These are phyloP conservation scores for Heliconius ethilla DNA, from an alignment of 2,888 invertebrate species.

Conservation along the genomic window DNA sequence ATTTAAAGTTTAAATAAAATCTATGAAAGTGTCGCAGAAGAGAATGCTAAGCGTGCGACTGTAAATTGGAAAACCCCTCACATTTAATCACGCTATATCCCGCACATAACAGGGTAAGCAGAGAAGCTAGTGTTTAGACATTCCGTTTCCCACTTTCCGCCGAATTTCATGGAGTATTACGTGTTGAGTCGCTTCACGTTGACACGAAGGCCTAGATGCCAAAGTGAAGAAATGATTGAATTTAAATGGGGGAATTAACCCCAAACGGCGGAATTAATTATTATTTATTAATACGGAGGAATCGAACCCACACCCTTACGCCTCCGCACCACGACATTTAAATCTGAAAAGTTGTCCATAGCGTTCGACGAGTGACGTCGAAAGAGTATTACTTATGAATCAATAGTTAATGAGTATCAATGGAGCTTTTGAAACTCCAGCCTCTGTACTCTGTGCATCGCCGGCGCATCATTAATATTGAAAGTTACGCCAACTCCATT, in stretches of 20 bases:
- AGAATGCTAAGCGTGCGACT: slow-evolving; percentile 46
- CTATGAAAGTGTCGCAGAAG: slow-evolving; percentile 34
- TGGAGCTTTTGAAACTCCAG: slow-evolving; percentile 75
- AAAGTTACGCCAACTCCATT: slow-evolving; percentile 74
- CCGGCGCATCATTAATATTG: slow-evolving; percentile 80
- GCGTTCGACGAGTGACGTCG: slow-evolving; percentile 63
- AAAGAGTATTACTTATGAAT: slow-evolving; percentile 81
- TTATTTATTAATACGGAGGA: too few relatives aligned
- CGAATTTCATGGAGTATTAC: too few relatives aligned
- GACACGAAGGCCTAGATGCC: too few relatives aligned
- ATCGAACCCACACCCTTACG: too few relatives aligned
- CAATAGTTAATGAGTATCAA: slow-evolving; percentile 81
- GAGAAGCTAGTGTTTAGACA: too few relatives aligned
- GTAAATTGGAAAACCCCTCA: slow-evolving; percentile 63
- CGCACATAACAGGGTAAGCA: too few relatives aligned
- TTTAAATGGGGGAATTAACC: too few relatives aligned
- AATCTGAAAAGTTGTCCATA: slow-evolving; percentile 74
- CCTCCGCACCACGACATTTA: slow-evolving; percentile 54
- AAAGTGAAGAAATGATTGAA: too few relatives aligned
- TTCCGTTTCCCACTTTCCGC: too few relatives aligned
- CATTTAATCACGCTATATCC: slow-evolving; percentile 56
- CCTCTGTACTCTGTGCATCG: slow-evolving; percentile 75
- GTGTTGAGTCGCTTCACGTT: too few relatives aligned
- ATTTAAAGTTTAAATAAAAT: slow-evolving; percentile 41
- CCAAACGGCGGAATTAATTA: too few relatives aligned